Evolutionary conservation across 2,113 vertebrate species (phyloP), one percentile per base, ranked within the genome.

Genomic region (Hippolais icterina): DNA sequence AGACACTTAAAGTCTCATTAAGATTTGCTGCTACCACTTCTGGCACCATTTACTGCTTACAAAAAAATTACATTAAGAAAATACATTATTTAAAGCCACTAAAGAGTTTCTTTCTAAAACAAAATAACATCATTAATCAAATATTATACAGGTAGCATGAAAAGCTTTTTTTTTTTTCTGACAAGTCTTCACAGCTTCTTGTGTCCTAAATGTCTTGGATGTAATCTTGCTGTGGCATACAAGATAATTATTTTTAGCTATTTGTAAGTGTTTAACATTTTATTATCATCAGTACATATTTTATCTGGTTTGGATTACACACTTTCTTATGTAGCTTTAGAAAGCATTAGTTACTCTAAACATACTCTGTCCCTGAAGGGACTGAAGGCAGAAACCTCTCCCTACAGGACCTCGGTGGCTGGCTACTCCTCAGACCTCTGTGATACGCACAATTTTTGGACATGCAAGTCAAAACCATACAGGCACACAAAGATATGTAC

Each of bases 51-150:
- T 72, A 64, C 63, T 79, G 31, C 57, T 91, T 57, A 87, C 15
- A 47, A 57, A 85, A 66, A 93, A 92, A 66, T 82, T 31, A 85
- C 9, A 81, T 87, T 79, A 94, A 68, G 57, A 17, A 90, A 85
- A 91, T 85, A 56, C 27, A 75, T 93, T 79, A 91, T 82, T 93
- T 93, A 93, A 91, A 75, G 31, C 28, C 35, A 66, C 60, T 79
- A 64, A 91, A 70, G 33, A 85, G 52, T 42, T 91, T 72, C 29
- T 42, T 82, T 80, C 56, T 31, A 76, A 68, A 46, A 85, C 41
- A 91, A 93, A 84, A 59, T 50, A 85, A 60, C 57, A 60, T 78
- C 29, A 75, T 89, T 71, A 84, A 81, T 68, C 87, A 96, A 71
- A 63, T 66, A 84, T 50, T 65, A 87, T 3, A 42, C n/a, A 87